These are phyloP conservation scores for Dinothrombium tinctorium DNA, from an alignment of 1,140 invertebrate species.

Conservation along the genomic window DNA sequence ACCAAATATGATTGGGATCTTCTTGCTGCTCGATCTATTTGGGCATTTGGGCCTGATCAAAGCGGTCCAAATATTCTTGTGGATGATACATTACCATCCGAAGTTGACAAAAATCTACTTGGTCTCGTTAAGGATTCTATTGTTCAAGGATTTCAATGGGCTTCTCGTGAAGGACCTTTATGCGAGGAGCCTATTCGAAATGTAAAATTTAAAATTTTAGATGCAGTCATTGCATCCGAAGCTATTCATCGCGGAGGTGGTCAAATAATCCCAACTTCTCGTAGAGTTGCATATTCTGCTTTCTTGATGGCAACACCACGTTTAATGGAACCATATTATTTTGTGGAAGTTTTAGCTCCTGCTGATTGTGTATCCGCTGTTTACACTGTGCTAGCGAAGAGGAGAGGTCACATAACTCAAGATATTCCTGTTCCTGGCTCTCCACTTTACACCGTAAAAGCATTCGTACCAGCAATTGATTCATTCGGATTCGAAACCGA, in stretches of 20 bases:
- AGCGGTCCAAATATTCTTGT: slow-evolving; percentile 94
- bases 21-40: slow-evolving; percentile 87
- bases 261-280: slow-evolving; percentile 93
- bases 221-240: slow-evolving; percentile 85
- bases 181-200: slow-evolving; percentile 85
- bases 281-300: slow-evolving; percentile 92
- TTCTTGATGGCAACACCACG: slow-evolving; percentile 97
- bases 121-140: slow-evolving; percentile 87
- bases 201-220: slow-evolving; percentile 97
- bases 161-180: slow-evolving; percentile 85
- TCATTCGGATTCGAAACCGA: slow-evolving; percentile 99
- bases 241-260: slow-evolving; percentile 85
- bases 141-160: slow-evolving; percentile 96
- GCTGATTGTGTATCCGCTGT: slow-evolving; percentile 99
- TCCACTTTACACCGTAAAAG: slow-evolving; percentile 93
- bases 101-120: slow-evolving; percentile 82
- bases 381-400: slow-evolving; percentile 85
- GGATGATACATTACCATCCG: slow-evolving; percentile 92
- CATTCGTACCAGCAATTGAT: slow-evolving; percentile 97
- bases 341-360: slow-evolving; percentile 94
- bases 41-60: slow-evolving; percentile 94
- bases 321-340: slow-evolving; percentile 98
- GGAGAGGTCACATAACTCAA: slow-evolving; percentile 90
- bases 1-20: slow-evolving; percentile 99
- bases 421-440: slow-evolving; percentile 91